Conservation (phyloP, 2,113 vertebrate species). For the Nyctibius bracteatus region DNA sequence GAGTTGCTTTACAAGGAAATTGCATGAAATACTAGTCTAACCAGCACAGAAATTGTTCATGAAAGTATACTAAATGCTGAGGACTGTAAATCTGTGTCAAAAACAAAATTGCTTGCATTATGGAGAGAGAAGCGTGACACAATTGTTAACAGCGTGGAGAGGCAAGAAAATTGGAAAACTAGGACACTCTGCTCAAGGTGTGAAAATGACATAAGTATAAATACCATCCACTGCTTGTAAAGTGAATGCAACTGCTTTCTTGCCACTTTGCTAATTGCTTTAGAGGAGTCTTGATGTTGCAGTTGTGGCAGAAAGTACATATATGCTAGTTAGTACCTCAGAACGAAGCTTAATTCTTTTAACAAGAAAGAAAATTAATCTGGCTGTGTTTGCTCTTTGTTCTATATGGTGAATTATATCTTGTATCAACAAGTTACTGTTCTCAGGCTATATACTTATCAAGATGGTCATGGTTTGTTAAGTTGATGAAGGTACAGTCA, state of each 20-base stretch:
- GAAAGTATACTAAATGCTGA: neutral
- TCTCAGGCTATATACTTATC: neutral
- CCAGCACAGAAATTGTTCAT: neutral
- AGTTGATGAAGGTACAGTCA: neutral
- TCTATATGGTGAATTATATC: neutral
- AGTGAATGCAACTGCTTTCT: neutral
- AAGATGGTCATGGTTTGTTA: neutral
- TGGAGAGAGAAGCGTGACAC: neutral
- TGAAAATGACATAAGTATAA: neutral
- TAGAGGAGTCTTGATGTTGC: neutral
- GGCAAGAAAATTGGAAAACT: neutral
- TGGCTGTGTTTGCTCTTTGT: neutral
- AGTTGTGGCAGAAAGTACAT: neutral
- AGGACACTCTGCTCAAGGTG: neutral
- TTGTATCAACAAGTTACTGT: neutral
- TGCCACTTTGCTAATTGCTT: slow-evolving; percentile 9
- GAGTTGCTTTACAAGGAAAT: neutral
- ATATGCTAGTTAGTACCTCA: neutral
- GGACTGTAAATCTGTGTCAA: neutral
- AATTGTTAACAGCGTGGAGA: neutral
- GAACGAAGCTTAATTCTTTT: neutral
- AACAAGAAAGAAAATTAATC: neutral
- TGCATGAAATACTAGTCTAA: neutral
- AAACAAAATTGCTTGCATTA: neutral
- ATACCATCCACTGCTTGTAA: neutral